Evolutionary conservation across 2,888 invertebrate species (phyloP), one percentile per base, ranked within the genome.

Genomic region (Sarcophaga carnaria): DNA sequence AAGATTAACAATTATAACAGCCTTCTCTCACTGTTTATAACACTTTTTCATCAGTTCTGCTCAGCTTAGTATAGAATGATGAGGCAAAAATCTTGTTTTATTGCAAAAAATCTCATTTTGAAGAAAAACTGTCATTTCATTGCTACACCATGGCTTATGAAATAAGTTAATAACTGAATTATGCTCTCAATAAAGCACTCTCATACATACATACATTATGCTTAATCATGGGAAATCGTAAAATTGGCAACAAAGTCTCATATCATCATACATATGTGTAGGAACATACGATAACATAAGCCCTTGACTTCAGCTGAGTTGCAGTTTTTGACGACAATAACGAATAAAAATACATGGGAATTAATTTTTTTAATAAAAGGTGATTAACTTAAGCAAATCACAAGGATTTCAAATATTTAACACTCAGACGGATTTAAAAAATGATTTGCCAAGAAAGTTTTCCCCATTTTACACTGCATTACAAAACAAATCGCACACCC

Each of bases 321-420:
- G 47, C 22, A 59, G 25, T 62, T n/a, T 62, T 64, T 84, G 70
- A 70, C 63, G 79, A 76, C 17, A 60, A 25, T 60, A 59, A 49
- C 60, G 27, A 49, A 59, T 47, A 71, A 59, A 60, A 70, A 6
- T 27, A 66, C 14, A 82, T 81, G 47, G 12, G 66, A 49, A 25
- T 74, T 87, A 37, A 62, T 74, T 84, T 49, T 20, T 87, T 87
- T 87, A 84, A 87, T 87, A 87, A 87, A 87, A 84, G 69, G 76
- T 87, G 87, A 84, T 87, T 87, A 87, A 69, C 75, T 76, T 20
- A 45, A 64, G 66, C 66, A 77, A 72, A 72, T 60, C 22, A 78
- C 62, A 83, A 72, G 22, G 66, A 54, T 27, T 66, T 71, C 64
- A 66, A 27, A 66, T 47, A 81, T 49, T 67, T 72, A 64, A 37